Conservation (phyloP, 2,888 invertebrate species). For the Orthonevra nobilis region DNA sequence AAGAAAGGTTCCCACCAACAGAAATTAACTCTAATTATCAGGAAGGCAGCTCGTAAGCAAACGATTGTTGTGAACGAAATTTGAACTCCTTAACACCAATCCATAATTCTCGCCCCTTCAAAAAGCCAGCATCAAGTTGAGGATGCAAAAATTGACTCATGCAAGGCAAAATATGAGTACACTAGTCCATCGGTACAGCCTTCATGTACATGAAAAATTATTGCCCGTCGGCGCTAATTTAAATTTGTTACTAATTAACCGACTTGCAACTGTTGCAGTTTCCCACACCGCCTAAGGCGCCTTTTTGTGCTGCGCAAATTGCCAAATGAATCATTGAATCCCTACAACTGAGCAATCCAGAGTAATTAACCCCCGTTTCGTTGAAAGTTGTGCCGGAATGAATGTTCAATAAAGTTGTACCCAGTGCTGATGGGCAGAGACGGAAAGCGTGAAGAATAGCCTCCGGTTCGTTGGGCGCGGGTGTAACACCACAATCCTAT, state of each 20-base stretch:
- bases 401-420: too few relatives aligned
- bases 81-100: background rate
- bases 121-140: background rate
- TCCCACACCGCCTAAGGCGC: conserved; percentile 26
- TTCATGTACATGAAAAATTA: background rate
- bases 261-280: conserved; percentile 19
- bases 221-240: conserved; percentile 37
- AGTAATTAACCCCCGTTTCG: conserved; percentile 27
- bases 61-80: background rate
- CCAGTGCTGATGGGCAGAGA: too few relatives aligned
- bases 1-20: background rate
- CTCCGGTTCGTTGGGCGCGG: background rate
- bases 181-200: background rate
- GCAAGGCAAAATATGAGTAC: background rate
- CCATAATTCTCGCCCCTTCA: background rate
- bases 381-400: background rate
- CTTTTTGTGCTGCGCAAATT: background rate
- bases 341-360: background rate
- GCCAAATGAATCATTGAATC: conserved; percentile 32
- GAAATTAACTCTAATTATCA: conserved; percentile 8
- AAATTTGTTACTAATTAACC: conserved; percentile 39
- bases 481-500: background rate
- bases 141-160: conserved; percentile 1
- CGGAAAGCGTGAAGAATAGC: background rate
- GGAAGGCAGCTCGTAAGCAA: background rate